Evolutionary conservation across 2,113 vertebrate genomes (phyloP), one percentile per base, ranked within the genome.

Genomic region (Rhinichthys klamathensis): DNA sequence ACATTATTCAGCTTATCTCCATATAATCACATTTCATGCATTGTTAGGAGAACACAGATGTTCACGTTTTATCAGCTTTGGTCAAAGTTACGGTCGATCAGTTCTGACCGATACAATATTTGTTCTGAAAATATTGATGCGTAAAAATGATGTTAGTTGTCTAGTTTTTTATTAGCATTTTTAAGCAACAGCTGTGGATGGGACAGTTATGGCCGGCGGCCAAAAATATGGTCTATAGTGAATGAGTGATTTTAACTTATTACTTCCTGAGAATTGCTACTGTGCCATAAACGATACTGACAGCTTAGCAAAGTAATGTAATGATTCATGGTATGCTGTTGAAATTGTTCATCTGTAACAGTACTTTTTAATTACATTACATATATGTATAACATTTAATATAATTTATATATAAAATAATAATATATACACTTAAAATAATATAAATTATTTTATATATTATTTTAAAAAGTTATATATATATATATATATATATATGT

Each of bases 1-100:
- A 67, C 65, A 87, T 85, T 83, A 85, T 85, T 83, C 88, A 49
- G 46, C 74, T 54, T 67, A 61, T 70, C 79, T 83, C 78, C 70
- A 80, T 82, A 61, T 78, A 87, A 89, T 89, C 85, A 82, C 85
- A 63, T 87, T 82, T 82, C 65, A 32, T 35, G n/a, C 61, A 80
- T 78, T 87, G 84, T 87, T 54, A 79, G 72, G 85, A 87, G 60
- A 85, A 74, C 81, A 83, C 81, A 72, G 67, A 72, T 70, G 21
- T 72, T 83, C 51, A 58, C 65, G 3, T 72, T 82, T 72, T 69
- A 82, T 82, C 65, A 72, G 80, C 49, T 54, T 13, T 32, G 25
- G 18, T 69, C 25, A 69, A 82, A 69, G 63, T 35, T 70, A 35
- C 15, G 49, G 65, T 58, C 32, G 27, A 83, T 51, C 67, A 25